These are phyloP conservation scores for Sesia bembeciformis DNA, from an alignment of 2,888 invertebrate genomes.

Conservation along the genomic window DNA sequence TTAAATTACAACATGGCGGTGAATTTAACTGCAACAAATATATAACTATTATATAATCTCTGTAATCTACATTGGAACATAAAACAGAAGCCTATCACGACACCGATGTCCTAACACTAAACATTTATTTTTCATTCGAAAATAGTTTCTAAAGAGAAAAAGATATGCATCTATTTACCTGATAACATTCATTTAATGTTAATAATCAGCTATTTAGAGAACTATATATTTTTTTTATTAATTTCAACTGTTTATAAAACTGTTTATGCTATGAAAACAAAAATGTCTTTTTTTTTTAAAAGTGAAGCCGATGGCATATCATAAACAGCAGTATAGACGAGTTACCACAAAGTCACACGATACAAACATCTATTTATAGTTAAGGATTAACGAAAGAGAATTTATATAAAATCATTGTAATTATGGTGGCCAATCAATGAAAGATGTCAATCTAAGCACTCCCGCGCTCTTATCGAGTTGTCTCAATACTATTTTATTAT, in stretches of 20 bases:
- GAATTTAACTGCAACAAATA: not conserved
- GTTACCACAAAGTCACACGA: constrained; percentile 37
- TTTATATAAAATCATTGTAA: not conserved
- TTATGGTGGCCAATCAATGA: not conserved
- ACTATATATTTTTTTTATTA: constrained; percentile 28
- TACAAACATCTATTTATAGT: constrained; percentile 47
- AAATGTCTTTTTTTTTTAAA: constrained; percentile 4
- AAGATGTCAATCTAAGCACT: constrained; percentile 14
- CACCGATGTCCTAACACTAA: constrained; percentile 61
- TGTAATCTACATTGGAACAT: constrained; percentile 3
- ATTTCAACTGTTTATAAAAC: constrained; percentile 37
- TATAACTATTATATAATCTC: not conserved
- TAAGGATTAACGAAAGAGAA: not conserved
- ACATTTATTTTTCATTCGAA: constrained; percentile 61
- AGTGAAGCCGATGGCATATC: constrained; percentile 9
- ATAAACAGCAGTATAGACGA: constrained; percentile 42
- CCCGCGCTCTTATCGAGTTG: constrained; percentile 20
- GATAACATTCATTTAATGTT: constrained; percentile 48
- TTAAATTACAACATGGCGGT: not conserved
- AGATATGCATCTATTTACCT: constrained; percentile 71
- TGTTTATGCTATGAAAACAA: constrained; percentile 34
- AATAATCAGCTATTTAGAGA: constrained; percentile 46
- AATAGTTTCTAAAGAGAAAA: constrained; percentile 66
- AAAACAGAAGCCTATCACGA: constrained; percentile 60
- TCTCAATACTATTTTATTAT: constrained; percentile 26